These are phyloP conservation scores for Drosophila nebulosa DNA, from an alignment of 1,140 invertebrate genomes.

Conservation along the genomic window DNA sequence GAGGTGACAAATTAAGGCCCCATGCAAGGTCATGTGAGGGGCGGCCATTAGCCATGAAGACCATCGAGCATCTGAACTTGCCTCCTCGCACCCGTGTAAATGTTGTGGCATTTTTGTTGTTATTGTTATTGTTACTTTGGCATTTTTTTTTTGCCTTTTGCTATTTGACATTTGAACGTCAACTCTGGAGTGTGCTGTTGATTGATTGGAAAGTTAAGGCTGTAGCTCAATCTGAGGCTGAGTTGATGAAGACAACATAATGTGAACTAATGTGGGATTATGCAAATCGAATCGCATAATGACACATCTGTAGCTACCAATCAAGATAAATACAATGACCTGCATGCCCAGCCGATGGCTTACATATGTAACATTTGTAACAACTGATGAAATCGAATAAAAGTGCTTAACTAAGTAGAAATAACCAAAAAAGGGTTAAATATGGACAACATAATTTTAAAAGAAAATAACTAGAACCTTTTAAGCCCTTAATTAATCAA, in stretches of 20 bases:
- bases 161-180: conserved; percentile 28
- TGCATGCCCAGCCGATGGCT: not conserved
- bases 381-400: not conserved
- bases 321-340: conserved; percentile 55
- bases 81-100: conserved; percentile 9
- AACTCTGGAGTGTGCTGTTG: conserved; percentile 19
- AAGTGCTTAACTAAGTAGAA: not conserved
- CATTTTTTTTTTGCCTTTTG: conserved; percentile 19
- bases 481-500: too few species aligned
- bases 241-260: conserved; percentile 46
- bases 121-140: conserved; percentile 23
- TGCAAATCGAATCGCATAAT: conserved; percentile 42
- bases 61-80: not conserved
- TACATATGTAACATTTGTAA: not conserved
- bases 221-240: not conserved
- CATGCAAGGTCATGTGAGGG: conserved; percentile 71
- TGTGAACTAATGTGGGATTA: conserved; percentile 57
- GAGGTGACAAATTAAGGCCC: conserved; percentile 73
- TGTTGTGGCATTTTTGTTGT: conserved; percentile 38
- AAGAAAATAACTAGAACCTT: too few species aligned
- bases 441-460: not conserved
- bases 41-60: conserved; percentile 73
- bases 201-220: conserved; percentile 68
- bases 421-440: not conserved
- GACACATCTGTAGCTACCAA: conserved; percentile 6